These are phyloP conservation scores for Ciconia nigra DNA, from an alignment of 2,797 vertebrate genomes.

Conservation along the genomic window DNA sequence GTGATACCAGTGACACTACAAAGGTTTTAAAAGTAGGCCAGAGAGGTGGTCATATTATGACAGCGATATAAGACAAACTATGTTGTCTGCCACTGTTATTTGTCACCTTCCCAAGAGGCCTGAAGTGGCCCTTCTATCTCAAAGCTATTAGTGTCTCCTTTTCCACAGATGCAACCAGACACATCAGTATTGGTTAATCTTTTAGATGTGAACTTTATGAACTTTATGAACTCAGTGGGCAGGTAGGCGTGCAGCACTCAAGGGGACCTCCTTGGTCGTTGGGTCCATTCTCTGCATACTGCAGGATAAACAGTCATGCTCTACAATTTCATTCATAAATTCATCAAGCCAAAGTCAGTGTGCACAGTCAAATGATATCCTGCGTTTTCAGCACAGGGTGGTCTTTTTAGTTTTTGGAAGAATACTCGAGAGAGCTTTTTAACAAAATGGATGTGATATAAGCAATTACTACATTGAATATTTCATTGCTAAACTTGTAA, in stretches of 20 bases:
- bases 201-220: neutral
- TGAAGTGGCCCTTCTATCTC: neutral
- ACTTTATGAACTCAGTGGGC: neutral
- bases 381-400: neutral
- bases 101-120: neutral
- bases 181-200: neutral
- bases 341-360: neutral
- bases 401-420: neutral
- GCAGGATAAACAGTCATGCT: neutral
- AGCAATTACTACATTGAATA: neutral
- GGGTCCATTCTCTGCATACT: neutral
- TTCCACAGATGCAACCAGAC: neutral
- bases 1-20: neutral
- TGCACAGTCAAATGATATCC: neutral
- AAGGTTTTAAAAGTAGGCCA: neutral
- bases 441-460: neutral
- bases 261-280: neutral
- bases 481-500: conserved; percentile 45
- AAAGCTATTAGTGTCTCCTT: neutral
- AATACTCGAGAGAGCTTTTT: neutral
- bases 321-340: neutral
- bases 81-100: neutral
- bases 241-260: fast-evolving
- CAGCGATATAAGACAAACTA: neutral
- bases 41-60: neutral